A percentile compares a stretch with the other conserved stretches of the same genome.
Evolutionary conservation across 2,797 vertebrate genomes (phyloP).

Genomic region (Lithobates sylvaticus): DNA sequence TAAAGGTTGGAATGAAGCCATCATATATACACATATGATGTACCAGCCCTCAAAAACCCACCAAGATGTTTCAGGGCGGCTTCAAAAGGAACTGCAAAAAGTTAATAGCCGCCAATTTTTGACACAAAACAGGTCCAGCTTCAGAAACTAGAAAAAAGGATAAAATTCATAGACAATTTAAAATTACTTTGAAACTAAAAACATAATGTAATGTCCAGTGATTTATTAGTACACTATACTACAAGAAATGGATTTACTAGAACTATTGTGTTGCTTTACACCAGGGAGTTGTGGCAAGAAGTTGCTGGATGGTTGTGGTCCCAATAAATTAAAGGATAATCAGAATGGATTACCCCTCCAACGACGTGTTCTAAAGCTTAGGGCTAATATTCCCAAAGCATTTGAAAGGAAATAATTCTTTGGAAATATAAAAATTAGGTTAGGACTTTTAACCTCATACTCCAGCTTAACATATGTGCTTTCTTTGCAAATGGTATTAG

Average conservation of each 20-base stretch:
- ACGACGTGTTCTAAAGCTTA: conserved; percentile 1
- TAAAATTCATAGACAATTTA: not conserved
- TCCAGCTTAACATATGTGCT: conserved; percentile 6
- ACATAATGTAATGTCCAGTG: not conserved
- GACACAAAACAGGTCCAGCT: not conserved
- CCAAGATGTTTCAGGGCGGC: too few species aligned
- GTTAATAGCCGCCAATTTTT: too few species aligned
- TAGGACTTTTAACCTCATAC: conserved; percentile 24
- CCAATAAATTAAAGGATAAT: conserved; percentile 5
- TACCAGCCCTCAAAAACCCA: too few species aligned
- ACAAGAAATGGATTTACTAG: not conserved
- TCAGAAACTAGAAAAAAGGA: not conserved
- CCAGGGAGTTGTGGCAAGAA: not conserved
- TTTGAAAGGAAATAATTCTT: conserved; percentile 28
- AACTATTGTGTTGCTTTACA: conserved; percentile 8
- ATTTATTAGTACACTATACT: not conserved
- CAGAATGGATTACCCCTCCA: conserved; percentile 20
- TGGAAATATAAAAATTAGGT: conserved; percentile 3
- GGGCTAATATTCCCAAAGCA: conserved; percentile 13
- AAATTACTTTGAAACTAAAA: not conserved
- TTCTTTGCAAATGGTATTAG: conserved; percentile 25
- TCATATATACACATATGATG: too few species aligned
- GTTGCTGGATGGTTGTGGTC: not conserved
- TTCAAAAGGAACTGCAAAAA: too few species aligned
- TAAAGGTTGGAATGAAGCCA: too few species aligned